Conservation (phyloP, 2,113 vertebrate species). For the Silurus glanis region DNA sequence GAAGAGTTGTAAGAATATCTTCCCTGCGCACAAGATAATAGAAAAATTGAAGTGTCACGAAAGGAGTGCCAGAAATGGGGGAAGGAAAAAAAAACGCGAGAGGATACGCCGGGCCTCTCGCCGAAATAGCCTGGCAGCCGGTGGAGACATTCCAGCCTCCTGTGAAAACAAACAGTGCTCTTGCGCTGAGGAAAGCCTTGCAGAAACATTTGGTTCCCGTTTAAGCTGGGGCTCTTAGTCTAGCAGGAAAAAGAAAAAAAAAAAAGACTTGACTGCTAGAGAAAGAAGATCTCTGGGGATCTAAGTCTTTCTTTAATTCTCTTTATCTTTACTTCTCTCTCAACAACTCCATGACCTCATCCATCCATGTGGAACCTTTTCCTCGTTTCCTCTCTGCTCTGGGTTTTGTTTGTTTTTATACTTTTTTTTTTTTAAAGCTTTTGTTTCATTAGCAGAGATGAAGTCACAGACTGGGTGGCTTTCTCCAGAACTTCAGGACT, state of each 20-base stretch:
- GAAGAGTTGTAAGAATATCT: slow-evolving; percentile 59
- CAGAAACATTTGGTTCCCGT: slow-evolving; percentile 76
- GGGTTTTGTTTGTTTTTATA: background rate
- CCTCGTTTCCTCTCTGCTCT: slow-evolving; percentile 26
- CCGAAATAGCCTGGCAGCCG: slow-evolving; percentile 60
- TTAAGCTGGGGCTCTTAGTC: slow-evolving; percentile 55
- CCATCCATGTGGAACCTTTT: slow-evolving; percentile 24
- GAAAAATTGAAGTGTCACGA: background rate
- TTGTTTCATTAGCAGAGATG: slow-evolving; percentile 40
- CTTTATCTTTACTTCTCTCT: slow-evolving; percentile 12
- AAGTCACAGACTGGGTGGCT: slow-evolving; percentile 26
- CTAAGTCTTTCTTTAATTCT: slow-evolving; percentile 28
- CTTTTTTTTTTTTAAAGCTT: background rate
- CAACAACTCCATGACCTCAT: slow-evolving; percentile 23
- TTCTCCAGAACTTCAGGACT: slow-evolving; percentile 22
- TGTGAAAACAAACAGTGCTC: slow-evolving; percentile 67
- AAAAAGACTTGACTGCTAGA: slow-evolving; percentile 39
- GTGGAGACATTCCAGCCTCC: slow-evolving; percentile 66
- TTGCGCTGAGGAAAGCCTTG: slow-evolving; percentile 65
- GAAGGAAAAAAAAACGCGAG: slow-evolving; percentile 43
- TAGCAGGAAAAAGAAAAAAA: slow-evolving; percentile 41
- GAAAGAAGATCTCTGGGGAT: slow-evolving; percentile 33
- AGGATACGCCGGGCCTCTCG: slow-evolving; percentile 48
- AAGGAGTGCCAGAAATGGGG: slow-evolving; percentile 26
- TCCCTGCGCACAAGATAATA: slow-evolving; percentile 39